Conservation (phyloP, 2,113 vertebrate genomes). For the Malurus alboscapulatus region DNA sequence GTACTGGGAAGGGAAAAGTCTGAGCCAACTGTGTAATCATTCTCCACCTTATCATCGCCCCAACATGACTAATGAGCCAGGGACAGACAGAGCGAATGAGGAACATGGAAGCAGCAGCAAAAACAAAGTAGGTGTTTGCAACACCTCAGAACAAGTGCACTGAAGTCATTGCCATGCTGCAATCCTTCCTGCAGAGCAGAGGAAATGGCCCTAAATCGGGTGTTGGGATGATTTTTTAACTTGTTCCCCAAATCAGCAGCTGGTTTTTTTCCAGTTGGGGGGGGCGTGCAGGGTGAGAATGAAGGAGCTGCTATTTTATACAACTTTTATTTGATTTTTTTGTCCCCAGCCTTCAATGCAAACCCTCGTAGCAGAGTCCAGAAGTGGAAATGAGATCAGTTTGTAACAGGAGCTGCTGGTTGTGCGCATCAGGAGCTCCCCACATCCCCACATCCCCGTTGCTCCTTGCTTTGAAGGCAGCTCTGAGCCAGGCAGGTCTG, state of each 20-base stretch:
- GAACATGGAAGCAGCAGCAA: conserved; percentile 22
- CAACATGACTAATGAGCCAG: conserved; percentile 54
- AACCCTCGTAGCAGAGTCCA: neutral
- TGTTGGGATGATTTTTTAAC: neutral
- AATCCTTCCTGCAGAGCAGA: neutral
- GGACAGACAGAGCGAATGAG: conserved; percentile 54
- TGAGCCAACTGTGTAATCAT: conserved; percentile 68
- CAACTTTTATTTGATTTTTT: neutral
- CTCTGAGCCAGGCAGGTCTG: neutral
- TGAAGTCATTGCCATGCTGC: neutral
- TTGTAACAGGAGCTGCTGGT: neutral
- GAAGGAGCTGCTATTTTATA: neutral
- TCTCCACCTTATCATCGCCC: conserved; percentile 64
- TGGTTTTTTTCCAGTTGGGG: neutral
- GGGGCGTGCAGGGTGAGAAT: fast-evolving
- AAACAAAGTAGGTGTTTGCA: conserved; percentile 19
- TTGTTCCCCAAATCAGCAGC: neutral
- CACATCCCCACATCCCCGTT: neutral
- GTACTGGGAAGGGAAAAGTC: conserved; percentile 55
- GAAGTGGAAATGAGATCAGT: neutral
- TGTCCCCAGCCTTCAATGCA: neutral
- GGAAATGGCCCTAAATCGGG: neutral
- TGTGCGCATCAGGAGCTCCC: neutral
- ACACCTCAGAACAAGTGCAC: conserved; percentile 1
- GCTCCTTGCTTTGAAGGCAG: neutral